A percentile compares a stretch with the other conserved stretches of the same genome.
These are phyloP conservation scores for Phymastichus coffea DNA, from an alignment of 1,140 invertebrate species.

Conservation along the genomic window DNA sequence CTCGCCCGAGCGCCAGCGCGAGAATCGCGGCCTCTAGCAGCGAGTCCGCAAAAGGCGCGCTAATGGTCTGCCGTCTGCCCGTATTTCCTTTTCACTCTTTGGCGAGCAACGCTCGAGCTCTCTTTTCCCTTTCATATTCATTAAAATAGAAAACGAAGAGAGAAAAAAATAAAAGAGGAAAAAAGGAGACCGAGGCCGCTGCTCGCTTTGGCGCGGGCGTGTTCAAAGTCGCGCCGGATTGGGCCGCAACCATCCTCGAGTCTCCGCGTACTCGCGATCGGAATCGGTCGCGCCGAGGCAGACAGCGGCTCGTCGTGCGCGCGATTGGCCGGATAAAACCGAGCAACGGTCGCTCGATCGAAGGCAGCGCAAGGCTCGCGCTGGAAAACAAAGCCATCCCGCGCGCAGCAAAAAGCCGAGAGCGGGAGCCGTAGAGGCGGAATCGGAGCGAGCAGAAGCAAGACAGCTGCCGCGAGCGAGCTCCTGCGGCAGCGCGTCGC, in stretches of 20 bases:
- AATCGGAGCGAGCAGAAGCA: slow-evolving; percentile 23
- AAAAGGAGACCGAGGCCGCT: neutral
- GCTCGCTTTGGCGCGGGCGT: neutral
- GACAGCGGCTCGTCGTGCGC: too few species aligned
- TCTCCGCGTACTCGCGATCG: slow-evolving; percentile 21
- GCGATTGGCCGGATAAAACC: neutral
- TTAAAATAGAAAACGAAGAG: slow-evolving; percentile 29
- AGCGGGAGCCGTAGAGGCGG: slow-evolving; percentile 28
- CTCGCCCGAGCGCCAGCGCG: neutral
- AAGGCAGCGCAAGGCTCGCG: neutral
- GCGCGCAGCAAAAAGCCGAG: too few species aligned
- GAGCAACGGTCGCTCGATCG: neutral
- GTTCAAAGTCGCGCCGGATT: neutral
- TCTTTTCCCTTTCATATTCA: slow-evolving; percentile 23
- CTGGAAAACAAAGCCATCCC: too few species aligned
- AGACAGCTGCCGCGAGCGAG: too few species aligned
- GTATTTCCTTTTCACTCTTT: slow-evolving; percentile 13
- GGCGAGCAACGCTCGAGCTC: neutral
- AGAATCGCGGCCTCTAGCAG: slow-evolving; percentile 1
- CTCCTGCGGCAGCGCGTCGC: too few species aligned
- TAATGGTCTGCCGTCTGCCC: slow-evolving; percentile 23
- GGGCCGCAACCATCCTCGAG: neutral
- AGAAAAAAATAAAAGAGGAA: too few species aligned
- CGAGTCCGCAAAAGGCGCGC: slow-evolving; percentile 14
- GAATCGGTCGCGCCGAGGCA: slow-evolving; percentile 20